Base-by-base conservation (phyloP, 1,140 invertebrate species). In the Brachionus plicatilis region DNA sequence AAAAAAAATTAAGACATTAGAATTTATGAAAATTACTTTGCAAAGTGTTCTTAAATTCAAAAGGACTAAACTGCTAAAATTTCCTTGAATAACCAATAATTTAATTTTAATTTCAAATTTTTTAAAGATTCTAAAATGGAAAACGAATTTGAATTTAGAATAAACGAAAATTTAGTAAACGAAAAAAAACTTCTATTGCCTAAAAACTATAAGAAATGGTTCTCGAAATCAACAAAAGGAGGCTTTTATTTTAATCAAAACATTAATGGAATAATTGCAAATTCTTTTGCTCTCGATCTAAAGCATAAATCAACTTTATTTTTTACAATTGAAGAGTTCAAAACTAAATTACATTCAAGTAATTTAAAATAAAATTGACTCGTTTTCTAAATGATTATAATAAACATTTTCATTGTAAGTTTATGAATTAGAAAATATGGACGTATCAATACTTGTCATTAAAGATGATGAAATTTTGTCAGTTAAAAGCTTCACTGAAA, bases 201-300 rank as follows among this genome's bases (percentile, higher is more conserved):
- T 12, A 60, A 68, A 60, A 65, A 82, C 27, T 5, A 65, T 12
- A 33, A 82, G 33, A 82, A 66, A 60, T 82, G 79, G 79, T 65
- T 47, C 8, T 24, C n/a, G 8, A 82, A 82, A 82, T 60, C 53
- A 27, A 65, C 53, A 9, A 82, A 82, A 65, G 79, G 79, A 9
- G 37, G 79, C 17, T 65, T 82, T 47, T 82, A 65, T 68, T 82
- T 43, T 47, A 82, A 65, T 65, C 9, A 82, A 12, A 43, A n/a
- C 5, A 12, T 33, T 12, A n/a, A 60, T 37, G 20, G 17, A 43
- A 60, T 82, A 11, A 24, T 60, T 29, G 33, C 50, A 24, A 82
- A 82, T 20, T 82, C 79, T 14, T 82, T 82, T 68, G 50, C 29
- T 82, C 53, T 82, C 0, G 79, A 82, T 41, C 14, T 82, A 24